Percentiles rank a stretch among this genome's conserved stretches.
Conservation (phyloP, 64 coral and sea anemone species). For the Astreopora myriophthalma region DNA sequence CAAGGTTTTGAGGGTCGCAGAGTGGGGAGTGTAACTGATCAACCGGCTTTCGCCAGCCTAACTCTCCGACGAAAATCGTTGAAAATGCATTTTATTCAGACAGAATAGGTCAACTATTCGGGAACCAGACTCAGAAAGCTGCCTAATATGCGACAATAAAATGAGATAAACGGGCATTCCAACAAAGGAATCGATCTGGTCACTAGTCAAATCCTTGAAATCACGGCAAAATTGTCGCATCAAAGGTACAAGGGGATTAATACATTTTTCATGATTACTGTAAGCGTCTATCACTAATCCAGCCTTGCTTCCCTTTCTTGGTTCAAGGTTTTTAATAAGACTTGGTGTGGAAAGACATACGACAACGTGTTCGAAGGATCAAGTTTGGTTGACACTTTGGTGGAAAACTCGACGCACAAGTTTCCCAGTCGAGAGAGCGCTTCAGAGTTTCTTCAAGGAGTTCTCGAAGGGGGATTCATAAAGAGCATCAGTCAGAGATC, state of each 20-base stretch:
- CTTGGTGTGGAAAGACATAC: constrained; percentile 36
- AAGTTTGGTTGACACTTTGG: constrained; percentile 13
- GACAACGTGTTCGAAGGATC: constrained; percentile 39
- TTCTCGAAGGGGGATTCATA: constrained; percentile 31
- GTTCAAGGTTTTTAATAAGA: constrained; percentile 41
- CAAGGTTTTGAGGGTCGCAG: too few relatives aligned
- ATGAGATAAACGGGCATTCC: too few relatives aligned
- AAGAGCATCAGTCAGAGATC: constrained; percentile 37
- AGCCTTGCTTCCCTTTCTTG: neutral
- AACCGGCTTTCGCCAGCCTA: too few relatives aligned
- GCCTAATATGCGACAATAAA: too few relatives aligned
- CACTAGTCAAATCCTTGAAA: too few relatives aligned
- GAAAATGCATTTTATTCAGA: too few relatives aligned
- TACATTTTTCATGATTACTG: neutral
- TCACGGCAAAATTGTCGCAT: too few relatives aligned
- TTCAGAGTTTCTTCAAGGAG: constrained; percentile 1
- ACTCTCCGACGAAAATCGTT: too few relatives aligned
- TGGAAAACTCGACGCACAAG: neutral
- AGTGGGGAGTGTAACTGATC: too few relatives aligned
- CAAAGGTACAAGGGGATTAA: neutral
- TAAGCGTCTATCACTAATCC: neutral
- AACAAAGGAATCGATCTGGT: too few relatives aligned
- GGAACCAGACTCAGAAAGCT: too few relatives aligned
- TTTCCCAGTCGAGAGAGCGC: constrained; percentile 16
- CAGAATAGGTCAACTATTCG: too few relatives aligned